A percentile compares a stretch with the other conserved stretches of the same genome.
Evolutionary conservation across 2,888 invertebrate species (phyloP).

Genomic region (Clistopyga incitator): DNA sequence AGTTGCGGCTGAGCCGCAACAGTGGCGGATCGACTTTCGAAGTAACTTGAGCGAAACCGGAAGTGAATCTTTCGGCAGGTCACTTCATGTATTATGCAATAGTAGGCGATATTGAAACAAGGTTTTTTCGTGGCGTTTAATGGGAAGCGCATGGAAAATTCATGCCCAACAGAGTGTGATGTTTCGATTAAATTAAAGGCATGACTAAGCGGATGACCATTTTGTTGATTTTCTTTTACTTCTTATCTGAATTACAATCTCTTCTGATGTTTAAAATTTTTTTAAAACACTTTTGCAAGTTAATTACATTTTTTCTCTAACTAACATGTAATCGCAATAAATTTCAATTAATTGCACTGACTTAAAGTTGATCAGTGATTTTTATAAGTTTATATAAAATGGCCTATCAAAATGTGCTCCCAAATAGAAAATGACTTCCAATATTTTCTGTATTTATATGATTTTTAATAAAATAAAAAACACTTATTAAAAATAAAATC

Average conservation of each 20-base stretch:
- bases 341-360: background rate
- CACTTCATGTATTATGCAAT: background rate
- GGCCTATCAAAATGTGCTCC: no score
- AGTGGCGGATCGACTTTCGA: slow-evolving; percentile 12
- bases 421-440: no score
- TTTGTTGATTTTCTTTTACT: background rate
- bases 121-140: background rate
- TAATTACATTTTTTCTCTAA: no score
- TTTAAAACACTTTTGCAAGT: background rate
- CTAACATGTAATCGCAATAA: no score
- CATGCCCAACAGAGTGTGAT: background rate
- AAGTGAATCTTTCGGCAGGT: slow-evolving; percentile 18
- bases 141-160: background rate
- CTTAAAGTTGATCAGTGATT: background rate
- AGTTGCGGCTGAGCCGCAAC: background rate
- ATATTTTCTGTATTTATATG: background rate
- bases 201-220: background rate
- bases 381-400: no score
- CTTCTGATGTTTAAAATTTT: background rate
- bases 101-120: background rate
- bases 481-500: no score
- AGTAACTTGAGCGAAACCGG: slow-evolving; percentile 28
- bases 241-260: background rate
- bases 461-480: background rate
- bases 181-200: background rate